These are phyloP conservation scores for Enteromius viviparus DNA, from an alignment of 2,797 vertebrate species.

Conservation along the genomic window DNA sequence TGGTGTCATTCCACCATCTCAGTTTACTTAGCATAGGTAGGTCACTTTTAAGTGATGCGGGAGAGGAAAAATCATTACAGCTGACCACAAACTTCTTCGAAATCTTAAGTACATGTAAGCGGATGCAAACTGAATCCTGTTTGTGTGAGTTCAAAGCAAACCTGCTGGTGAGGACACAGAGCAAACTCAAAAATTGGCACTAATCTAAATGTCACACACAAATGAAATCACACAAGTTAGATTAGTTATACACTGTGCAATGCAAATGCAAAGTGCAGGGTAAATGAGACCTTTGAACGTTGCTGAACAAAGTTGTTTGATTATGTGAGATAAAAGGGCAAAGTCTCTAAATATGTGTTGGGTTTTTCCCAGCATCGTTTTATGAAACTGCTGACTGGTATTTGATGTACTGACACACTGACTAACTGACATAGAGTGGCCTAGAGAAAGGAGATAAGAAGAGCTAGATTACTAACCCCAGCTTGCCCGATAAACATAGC, in stretches of 20 bases:
- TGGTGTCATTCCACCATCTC: slow-evolving; percentile 53
- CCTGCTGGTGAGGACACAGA: background rate
- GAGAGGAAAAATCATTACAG: slow-evolving; percentile 38
- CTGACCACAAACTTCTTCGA: slow-evolving; percentile 39
- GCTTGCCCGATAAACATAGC: slow-evolving; percentile 53
- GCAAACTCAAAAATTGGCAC: background rate
- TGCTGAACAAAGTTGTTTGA: slow-evolving; percentile 61
- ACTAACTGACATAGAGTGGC: slow-evolving; percentile 55
- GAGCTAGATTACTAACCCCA: slow-evolving; percentile 51
- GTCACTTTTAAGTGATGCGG: slow-evolving; percentile 43
- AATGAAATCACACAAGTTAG: slow-evolving; percentile 54
- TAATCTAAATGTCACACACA: background rate
- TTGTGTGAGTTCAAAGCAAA: background rate
- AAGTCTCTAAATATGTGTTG: slow-evolving; percentile 65
- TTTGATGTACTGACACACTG: slow-evolving; percentile 50
- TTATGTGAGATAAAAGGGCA: slow-evolving; percentile 70
- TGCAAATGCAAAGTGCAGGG: slow-evolving; percentile 64
- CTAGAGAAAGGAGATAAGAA: slow-evolving; percentile 43
- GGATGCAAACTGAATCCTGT: background rate
- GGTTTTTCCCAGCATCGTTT: slow-evolving; percentile 53
- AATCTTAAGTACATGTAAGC: slow-evolving; percentile 16
- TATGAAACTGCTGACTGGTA: slow-evolving; percentile 59
- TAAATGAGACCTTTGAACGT: slow-evolving; percentile 76
- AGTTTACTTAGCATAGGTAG: slow-evolving; percentile 52
- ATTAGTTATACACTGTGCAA: slow-evolving; percentile 66